phyloP scores from a whole-genome alignment of 2,797 vertebrate genomes.

The Eptatretus atami region DNA sequence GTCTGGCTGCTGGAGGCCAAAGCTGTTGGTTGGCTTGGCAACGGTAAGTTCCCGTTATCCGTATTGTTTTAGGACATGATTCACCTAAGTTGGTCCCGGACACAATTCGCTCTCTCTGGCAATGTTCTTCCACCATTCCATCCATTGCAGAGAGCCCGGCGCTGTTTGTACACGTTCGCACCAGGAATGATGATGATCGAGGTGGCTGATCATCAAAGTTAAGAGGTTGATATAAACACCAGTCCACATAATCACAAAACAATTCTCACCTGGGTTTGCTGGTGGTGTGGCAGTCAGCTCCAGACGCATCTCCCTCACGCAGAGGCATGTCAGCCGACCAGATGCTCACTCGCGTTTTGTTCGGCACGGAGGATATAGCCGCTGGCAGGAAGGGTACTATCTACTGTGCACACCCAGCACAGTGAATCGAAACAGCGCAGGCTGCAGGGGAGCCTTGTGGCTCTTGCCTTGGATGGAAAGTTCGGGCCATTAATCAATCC shows the following conservation, averaged over 20 bases:
- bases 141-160: conserved; percentile 79
- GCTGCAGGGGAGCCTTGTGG: no score
- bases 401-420: no score
- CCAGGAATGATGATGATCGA: no score
- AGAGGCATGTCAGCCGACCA: conserved; percentile 46
- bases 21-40: conserved; percentile 79
- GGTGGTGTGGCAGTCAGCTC: conserved; percentile 78
- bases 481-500: no score
- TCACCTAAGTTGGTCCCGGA: conserved; percentile 62
- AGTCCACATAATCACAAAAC: no score
- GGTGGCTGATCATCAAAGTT: no score
- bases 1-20: conserved; percentile 66
- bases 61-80: conserved; percentile 89
- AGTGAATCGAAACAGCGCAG: no score
- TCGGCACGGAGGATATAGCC: conserved; percentile 27
- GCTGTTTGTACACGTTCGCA: no score
- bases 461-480: no score
- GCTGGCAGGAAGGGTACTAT: no score
- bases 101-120: conserved; percentile 82
- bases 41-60: conserved; percentile 88
- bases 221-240: no score
- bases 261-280: conserved; percentile 58
- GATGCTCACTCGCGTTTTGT: conserved; percentile 70
- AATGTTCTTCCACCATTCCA: conserved; percentile 78
- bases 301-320: conserved; percentile 80